These are phyloP conservation scores for Unio pictorum DNA, from an alignment of 2,888 invertebrate species.

Conservation along the genomic window DNA sequence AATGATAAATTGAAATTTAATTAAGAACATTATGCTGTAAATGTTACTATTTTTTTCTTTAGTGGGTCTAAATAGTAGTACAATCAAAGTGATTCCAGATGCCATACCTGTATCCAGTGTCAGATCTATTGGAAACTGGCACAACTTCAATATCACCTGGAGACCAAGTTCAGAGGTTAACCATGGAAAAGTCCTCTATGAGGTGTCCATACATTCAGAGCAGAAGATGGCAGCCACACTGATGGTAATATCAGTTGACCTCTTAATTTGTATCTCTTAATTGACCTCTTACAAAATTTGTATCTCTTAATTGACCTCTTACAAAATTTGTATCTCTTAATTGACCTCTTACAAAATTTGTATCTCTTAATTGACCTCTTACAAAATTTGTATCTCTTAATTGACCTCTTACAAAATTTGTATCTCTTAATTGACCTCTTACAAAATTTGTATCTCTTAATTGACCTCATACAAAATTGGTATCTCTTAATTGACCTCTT, in stretches of 20 bases:
- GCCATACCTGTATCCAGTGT: conserved; percentile 80
- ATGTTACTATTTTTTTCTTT: conserved; percentile 12
- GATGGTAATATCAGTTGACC: conserved; percentile 1
- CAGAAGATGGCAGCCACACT: conserved; percentile 15
- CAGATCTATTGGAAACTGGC: conserved; percentile 82
- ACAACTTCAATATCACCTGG: conserved; percentile 89
- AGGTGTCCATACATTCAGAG: conserved; percentile 75
- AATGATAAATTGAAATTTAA: not conserved
- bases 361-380: no score
- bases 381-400: no score
- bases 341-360: no score
- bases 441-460: no score
- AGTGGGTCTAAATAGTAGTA: conserved; percentile 38
- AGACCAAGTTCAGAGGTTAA: conserved; percentile 80
- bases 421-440: no score
- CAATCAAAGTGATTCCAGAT: conserved; percentile 78
- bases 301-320: no score
- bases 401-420: no score
- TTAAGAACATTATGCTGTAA: not conserved
- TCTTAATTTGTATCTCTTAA: no score
- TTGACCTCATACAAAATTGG: no score
- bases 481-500: no score
- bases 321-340: no score
- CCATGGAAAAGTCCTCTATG: conserved; percentile 87
- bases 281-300: no score